Evolutionary conservation across 1,140 invertebrate genomes (phyloP).

Genomic region (Diorhabda sublineata): DNA sequence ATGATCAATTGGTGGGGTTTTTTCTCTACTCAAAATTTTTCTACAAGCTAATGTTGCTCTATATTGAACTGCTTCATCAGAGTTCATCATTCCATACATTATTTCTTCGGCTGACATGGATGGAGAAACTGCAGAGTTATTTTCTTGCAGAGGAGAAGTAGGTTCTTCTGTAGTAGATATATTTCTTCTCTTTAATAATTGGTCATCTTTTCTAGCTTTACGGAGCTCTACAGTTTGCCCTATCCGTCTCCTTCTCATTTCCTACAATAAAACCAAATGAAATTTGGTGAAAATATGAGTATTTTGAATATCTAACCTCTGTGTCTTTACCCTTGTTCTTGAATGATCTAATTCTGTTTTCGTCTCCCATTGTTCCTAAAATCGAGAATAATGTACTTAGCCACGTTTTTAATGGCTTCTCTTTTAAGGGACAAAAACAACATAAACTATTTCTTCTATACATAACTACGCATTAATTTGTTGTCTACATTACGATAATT

Average conservation of each 20-base stretch:
- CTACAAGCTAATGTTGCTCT: conserved; percentile 71
- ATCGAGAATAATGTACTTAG: background rate
- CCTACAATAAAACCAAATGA: conserved; percentile 51
- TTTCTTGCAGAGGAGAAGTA: conserved; percentile 54
- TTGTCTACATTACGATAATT: background rate
- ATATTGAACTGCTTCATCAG: conserved; percentile 59
- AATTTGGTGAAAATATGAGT: background rate
- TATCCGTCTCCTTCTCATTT: conserved; percentile 79
- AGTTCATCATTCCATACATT: conserved; percentile 59
- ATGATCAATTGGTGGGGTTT: conserved; percentile 89
- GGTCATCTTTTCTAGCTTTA: conserved; percentile 92
- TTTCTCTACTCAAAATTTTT: conserved; percentile 87
- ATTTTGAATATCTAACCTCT: conserved; percentile 33
- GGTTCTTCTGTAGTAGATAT: conserved; percentile 52
- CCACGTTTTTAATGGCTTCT: conserved; percentile 14
- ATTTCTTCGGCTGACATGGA: conserved; percentile 59
- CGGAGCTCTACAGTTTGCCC: conserved; percentile 86
- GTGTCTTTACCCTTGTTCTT: conserved; percentile 47
- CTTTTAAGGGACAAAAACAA: conserved; percentile 3
- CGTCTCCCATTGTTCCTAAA: conserved; percentile 39
- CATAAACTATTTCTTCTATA: background rate
- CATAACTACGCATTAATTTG: conserved; percentile 1
- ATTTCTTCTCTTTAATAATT: conserved; percentile 88
- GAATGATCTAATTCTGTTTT: conserved; percentile 45
- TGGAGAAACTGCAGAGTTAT: conserved; percentile 48